Percentiles rank a stretch among this genome's conserved stretches.
Evolutionary conservation across 2,113 vertebrate genomes (phyloP).

Genomic region (Miniopterus natalensis): DNA sequence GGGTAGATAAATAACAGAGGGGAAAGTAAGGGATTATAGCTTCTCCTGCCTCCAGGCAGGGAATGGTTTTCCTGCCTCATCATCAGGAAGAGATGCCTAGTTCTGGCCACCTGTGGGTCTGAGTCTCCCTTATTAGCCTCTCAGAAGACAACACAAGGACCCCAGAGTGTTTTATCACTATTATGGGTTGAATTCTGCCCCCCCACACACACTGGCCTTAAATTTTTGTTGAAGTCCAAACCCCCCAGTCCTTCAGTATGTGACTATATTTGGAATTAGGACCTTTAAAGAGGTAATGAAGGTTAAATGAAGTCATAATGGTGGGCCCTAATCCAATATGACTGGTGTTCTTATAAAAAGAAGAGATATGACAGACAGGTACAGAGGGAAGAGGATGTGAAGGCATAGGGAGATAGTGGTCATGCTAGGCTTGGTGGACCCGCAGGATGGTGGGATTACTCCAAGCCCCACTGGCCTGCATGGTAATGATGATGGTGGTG

Average conservation of each 20-base stretch:
- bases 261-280: not conserved
- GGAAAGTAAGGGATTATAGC: not conserved
- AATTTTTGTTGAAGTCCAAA: not conserved
- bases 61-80: not conserved
- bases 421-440: too few species aligned
- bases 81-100: too few species aligned
- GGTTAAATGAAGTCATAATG: not conserved
- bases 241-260: too few species aligned
- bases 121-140: too few species aligned
- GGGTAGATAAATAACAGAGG: accelerated
- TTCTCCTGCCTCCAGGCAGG: not conserved
- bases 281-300: not conserved
- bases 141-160: not conserved
- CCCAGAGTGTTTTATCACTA: too few species aligned
- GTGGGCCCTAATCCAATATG: not conserved
- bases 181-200: not conserved
- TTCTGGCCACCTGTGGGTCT: not conserved
- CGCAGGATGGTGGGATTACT: too few species aligned
- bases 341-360: not conserved
- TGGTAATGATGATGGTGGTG: too few species aligned
- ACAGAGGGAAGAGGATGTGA: not conserved
- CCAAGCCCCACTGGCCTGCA: too few species aligned
- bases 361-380: too few species aligned
- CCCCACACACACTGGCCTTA: not conserved
- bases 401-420: not conserved